phyloP scores from a whole-genome alignment of 53 echinoderm and acorn worm genomes.

The Zoroaster sp. region DNA sequence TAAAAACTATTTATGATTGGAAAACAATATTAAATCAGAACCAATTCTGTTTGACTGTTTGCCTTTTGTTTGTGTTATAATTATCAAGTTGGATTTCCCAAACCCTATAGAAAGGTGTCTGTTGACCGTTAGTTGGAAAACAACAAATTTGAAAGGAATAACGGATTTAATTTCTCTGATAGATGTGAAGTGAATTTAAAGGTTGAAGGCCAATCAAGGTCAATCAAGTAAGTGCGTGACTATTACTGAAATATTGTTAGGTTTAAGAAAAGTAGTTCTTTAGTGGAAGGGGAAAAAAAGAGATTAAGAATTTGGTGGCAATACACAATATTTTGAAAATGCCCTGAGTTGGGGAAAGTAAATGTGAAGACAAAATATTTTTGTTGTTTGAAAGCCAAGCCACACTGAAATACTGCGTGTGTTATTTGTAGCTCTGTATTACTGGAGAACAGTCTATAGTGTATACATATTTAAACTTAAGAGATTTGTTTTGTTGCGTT shows the following conservation, averaged over 20 bases:
- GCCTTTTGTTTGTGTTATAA: neutral
- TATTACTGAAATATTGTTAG: conserved; percentile 29
- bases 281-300: neutral
- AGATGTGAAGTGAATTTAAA: neutral
- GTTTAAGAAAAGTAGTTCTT: neutral
- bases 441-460: conserved; percentile 3
- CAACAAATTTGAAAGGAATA: neutral
- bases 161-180: neutral
- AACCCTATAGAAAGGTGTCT: neutral
- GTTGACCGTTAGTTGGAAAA: neutral
- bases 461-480: conserved; percentile 40
- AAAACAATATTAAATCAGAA: neutral
- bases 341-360: neutral
- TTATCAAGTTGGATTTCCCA: neutral
- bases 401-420: conserved; percentile 39
- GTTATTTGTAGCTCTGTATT: conserved; percentile 18
- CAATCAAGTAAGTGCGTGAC: neutral
- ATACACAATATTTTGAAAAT: neutral
- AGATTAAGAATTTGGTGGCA: neutral
- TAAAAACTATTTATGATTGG: conserved; percentile 48
- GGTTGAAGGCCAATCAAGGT: neutral
- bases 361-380: neutral
- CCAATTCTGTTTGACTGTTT: conserved; percentile 6
- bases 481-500: conserved; percentile 3
- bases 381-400: conserved; percentile 7